Evolutionary conservation across 1,140 invertebrate genomes (phyloP).

Genomic region (Drosophila baimaii): DNA sequence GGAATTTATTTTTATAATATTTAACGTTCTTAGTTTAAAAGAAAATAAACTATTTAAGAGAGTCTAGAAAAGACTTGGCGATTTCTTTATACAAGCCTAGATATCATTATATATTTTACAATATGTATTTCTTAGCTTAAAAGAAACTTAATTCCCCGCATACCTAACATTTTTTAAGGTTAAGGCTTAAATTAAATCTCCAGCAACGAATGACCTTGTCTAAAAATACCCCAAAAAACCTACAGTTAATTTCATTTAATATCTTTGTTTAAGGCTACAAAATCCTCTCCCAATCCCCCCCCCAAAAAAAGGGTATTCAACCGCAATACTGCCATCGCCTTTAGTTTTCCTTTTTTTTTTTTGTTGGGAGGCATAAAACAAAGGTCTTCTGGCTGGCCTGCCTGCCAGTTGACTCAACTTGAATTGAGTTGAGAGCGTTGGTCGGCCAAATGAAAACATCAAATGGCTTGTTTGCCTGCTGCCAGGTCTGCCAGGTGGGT

Average conservation of each 20-base stretch:
- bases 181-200: background rate
- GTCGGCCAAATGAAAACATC: slow-evolving; percentile 78
- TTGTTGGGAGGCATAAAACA: slow-evolving; percentile 38
- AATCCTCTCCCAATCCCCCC: background rate
- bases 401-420: slow-evolving; percentile 12
- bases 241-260: background rate
- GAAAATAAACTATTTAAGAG: too few species aligned
- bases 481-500: slow-evolving; percentile 58
- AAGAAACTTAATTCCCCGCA: background rate
- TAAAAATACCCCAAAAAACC: background rate
- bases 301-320: slow-evolving; percentile 23
- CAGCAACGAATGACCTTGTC: background rate
- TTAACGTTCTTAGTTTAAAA: too few species aligned
- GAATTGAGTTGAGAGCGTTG: slow-evolving; percentile 39
- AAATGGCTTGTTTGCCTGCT: slow-evolving; percentile 76
- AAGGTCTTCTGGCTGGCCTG: slow-evolving; percentile 22
- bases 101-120: background rate
- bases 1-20: too few species aligned
- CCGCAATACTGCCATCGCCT: background rate
- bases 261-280: background rate
- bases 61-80: too few species aligned
- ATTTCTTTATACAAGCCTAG: too few species aligned
- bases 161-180: background rate
- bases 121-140: too few species aligned
- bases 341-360: slow-evolving; percentile 4